phyloP scores from a whole-genome alignment of 2,797 vertebrate species.

The Triplophysa yarkandensis region DNA sequence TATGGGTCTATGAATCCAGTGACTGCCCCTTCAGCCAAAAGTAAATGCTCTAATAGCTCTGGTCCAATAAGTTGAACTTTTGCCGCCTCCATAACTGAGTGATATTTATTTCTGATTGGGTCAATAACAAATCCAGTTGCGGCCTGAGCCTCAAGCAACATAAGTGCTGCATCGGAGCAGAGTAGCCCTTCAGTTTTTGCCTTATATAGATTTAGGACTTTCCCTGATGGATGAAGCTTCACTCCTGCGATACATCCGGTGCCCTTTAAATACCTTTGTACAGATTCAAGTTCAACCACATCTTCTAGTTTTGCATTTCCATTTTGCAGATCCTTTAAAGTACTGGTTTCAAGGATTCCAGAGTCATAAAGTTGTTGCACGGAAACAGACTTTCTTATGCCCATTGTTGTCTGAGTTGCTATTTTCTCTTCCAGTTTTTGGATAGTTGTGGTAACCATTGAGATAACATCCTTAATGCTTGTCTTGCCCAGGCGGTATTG shows the following conservation, averaged over 20 bases:
- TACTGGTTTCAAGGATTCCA: conserved; percentile 81
- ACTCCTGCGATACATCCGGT: conserved; percentile 80
- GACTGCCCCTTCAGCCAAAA: conserved; percentile 71
- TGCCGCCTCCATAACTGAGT: conserved; percentile 69
- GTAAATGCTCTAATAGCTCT: conserved; percentile 70
- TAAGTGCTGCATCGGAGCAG: conserved; percentile 67
- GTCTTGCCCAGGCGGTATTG: conserved; percentile 70
- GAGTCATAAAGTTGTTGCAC: conserved; percentile 79
- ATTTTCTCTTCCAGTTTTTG: conserved; percentile 67
- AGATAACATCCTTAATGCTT: conserved; percentile 66
- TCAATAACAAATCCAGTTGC: conserved; percentile 76
- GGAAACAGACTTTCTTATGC: conserved; percentile 82
- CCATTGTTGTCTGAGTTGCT: conserved; percentile 64
- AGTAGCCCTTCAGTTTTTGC: conserved; percentile 67
- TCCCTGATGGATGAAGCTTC: conserved; percentile 64
- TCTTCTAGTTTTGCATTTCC: conserved; percentile 75
- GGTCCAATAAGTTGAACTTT: conserved; percentile 68
- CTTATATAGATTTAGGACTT: conserved; percentile 71
- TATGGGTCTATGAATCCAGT: conserved; percentile 74
- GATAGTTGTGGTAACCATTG: conserved; percentile 68
- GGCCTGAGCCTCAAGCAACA: conserved; percentile 75
- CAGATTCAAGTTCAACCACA: conserved; percentile 72
- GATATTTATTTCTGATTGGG: conserved; percentile 68
- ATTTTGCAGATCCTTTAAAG: conserved; percentile 75
- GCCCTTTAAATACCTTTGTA: conserved; percentile 81